Conservation (phyloP, 2,888 invertebrate species). For the Leucophora obtusa region DNA sequence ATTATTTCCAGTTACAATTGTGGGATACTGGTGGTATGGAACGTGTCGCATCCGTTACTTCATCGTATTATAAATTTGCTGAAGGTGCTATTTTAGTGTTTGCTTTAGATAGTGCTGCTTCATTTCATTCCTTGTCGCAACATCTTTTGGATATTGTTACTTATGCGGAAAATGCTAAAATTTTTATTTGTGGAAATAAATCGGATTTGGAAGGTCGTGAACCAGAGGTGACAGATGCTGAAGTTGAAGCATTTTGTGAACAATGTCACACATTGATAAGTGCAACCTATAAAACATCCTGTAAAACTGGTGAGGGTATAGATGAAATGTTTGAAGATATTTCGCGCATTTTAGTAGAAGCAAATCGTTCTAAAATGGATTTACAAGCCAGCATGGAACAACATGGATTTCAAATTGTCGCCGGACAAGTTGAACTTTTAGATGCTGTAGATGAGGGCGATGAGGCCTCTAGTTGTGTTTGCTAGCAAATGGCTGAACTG, state of each 20-base stretch:
- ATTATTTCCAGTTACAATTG: slow-evolving; percentile 85
- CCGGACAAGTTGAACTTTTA: slow-evolving; percentile 68
- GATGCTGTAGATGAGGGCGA: slow-evolving; percentile 77
- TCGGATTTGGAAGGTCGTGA: slow-evolving; percentile 86
- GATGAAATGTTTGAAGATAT: slow-evolving; percentile 96
- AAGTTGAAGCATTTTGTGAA: slow-evolving; percentile 94
- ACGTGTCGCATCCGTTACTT: slow-evolving; percentile 95
- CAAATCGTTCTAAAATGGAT: slow-evolving; percentile 90
- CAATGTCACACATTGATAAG: slow-evolving; percentile 95
- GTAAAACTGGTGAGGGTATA: slow-evolving; percentile 91
- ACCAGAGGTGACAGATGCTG: slow-evolving; percentile 89
- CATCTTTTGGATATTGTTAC: slow-evolving; percentile 95
- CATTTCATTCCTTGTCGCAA: slow-evolving; percentile 94
- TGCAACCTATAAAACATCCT: slow-evolving; percentile 93
- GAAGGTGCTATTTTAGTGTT: slow-evolving; percentile 96
- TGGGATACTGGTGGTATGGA: slow-evolving; percentile 99
- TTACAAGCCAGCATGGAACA: slow-evolving; percentile 86
- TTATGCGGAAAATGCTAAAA: slow-evolving; percentile 96
- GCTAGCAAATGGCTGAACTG: slow-evolving; percentile 77
- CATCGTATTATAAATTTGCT: slow-evolving; percentile 96
- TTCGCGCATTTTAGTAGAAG: slow-evolving; percentile 87
- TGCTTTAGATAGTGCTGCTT: slow-evolving; percentile 92
- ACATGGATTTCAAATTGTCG: slow-evolving; percentile 87
- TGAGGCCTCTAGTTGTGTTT: slow-evolving; percentile 73
- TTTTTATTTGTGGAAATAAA: slow-evolving; percentile 96